Evolutionary conservation across 1,140 invertebrate species (phyloP).

Genomic region (Gerris buenoi): DNA sequence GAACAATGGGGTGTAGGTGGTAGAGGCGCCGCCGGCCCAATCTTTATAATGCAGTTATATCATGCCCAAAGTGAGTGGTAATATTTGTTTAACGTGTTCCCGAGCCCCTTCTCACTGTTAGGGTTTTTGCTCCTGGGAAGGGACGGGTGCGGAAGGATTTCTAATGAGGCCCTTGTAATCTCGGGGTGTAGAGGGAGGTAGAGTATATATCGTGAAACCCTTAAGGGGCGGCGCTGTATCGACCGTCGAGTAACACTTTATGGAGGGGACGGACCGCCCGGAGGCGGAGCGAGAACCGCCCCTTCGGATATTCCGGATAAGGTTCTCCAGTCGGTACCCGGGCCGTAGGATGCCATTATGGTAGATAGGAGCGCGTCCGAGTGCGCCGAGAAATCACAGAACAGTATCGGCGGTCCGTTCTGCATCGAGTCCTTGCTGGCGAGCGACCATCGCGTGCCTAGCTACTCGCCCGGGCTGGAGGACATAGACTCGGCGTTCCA

Average conservation of each 20-base stretch:
- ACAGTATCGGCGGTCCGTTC: neutral
- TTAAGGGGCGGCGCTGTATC: neutral
- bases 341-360: neutral
- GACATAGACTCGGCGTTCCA: slow-evolving; percentile 29
- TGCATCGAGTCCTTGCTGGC: slow-evolving; percentile 11
- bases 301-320: neutral
- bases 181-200: neutral
- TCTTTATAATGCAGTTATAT: neutral
- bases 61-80: neutral
- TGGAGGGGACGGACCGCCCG: neutral
- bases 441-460: neutral
- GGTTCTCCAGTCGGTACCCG: neutral
- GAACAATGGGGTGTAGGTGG: too few species aligned
- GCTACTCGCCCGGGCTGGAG: neutral
- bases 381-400: neutral
- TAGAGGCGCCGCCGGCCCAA: neutral
- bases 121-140: neutral
- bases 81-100: neutral
- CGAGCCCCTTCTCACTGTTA: neutral
- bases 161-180: neutral
- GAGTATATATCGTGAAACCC: neutral
- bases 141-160: neutral
- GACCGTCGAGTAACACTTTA: neutral
- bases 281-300: neutral
- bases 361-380: neutral